Conservation (phyloP, 1,140 invertebrate species). For the Brachionus plicatilis region DNA sequence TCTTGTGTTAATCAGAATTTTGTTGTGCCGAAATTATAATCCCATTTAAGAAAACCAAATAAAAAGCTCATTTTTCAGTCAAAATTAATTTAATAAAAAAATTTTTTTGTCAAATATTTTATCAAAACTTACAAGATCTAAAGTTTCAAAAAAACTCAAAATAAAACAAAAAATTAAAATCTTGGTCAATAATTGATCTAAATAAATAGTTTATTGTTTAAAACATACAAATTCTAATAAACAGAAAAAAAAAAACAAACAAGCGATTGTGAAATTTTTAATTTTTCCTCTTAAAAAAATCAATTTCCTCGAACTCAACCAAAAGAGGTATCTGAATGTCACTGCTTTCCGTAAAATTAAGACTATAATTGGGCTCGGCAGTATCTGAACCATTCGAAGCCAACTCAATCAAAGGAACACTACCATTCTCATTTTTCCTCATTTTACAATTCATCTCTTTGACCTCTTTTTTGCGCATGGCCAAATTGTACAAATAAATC, state of each 20-base stretch:
- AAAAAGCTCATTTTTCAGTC: too few species aligned
- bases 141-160: too few species aligned
- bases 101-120: too few species aligned
- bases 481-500: slow-evolving; percentile 36
- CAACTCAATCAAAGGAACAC: not conserved
- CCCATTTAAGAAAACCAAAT: too few species aligned
- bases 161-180: too few species aligned
- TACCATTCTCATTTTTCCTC: not conserved
- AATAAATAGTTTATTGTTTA: not conserved
- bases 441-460: not conserved
- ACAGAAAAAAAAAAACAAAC: not conserved
- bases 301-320: slow-evolving; percentile 3
- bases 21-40: too few species aligned
- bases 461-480: slow-evolving; percentile 7
- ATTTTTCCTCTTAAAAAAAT: not conserved
- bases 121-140: too few species aligned
- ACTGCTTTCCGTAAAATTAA: not conserved
- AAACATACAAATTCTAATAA: not conserved
- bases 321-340: slow-evolving; percentile 15
- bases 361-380: not conserved
- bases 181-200: not conserved
- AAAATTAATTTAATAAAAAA: too few species aligned
- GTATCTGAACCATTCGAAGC: not conserved
- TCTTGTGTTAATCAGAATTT: too few species aligned
- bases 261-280: not conserved